Conservation (phyloP, 2,888 invertebrate genomes). For the Leptopilina myrica region DNA sequence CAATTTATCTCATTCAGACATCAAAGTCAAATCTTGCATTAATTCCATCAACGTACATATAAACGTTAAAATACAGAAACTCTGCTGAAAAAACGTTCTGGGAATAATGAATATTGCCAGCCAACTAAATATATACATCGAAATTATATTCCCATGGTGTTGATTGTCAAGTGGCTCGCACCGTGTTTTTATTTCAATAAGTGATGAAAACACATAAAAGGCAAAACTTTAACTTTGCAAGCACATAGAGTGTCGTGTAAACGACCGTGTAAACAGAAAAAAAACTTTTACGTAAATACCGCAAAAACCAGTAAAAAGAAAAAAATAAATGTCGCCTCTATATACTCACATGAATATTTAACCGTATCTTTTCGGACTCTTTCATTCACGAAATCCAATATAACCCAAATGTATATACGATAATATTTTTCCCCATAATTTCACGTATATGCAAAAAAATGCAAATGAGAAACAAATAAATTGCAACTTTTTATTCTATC, state of each 20-base stretch:
- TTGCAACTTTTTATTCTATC: background rate
- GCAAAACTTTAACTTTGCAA: conserved; percentile 30
- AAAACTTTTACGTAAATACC: conserved; percentile 19
- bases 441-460: background rate
- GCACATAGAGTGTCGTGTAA: conserved; percentile 16
- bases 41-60: background rate
- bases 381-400: conserved; percentile 18
- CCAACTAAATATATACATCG: background rate
- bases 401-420: conserved; percentile 4
- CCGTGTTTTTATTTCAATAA: conserved; percentile 25
- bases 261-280: conserved; percentile 35
- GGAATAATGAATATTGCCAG: background rate
- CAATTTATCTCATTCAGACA: background rate
- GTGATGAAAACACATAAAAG: conserved; percentile 30
- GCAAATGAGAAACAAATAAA: conserved; percentile 4
- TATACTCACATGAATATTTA: conserved; percentile 3
- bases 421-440: background rate
- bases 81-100: background rate
- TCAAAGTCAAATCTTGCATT: conserved; percentile 1
- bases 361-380: conserved; percentile 1
- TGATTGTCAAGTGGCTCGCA: conserved; percentile 2
- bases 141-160: conserved; percentile 26
- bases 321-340: conserved; percentile 17
- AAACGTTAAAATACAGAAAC: background rate
- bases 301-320: background rate